These are phyloP conservation scores for Crossocerus cetratus DNA, from an alignment of 2,888 invertebrate genomes.

Conservation along the genomic window DNA sequence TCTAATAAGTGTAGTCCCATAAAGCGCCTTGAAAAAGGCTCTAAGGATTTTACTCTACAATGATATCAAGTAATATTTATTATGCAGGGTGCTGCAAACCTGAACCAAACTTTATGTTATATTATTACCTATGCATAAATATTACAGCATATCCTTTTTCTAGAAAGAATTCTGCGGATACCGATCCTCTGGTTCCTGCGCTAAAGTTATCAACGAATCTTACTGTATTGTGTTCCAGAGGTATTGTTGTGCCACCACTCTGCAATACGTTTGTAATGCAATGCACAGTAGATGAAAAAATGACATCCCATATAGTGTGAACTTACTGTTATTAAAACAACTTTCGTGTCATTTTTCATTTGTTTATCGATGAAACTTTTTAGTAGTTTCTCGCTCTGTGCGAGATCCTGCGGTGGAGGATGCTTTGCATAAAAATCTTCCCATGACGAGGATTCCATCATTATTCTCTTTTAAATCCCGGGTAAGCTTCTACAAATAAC, in stretches of 20 bases:
- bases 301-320: not conserved
- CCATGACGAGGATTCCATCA: constrained; percentile 82
- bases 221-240: constrained; percentile 97
- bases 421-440: constrained; percentile 91
- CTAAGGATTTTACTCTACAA: constrained; percentile 87
- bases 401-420: constrained; percentile 87
- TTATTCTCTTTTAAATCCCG: not conserved
- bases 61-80: constrained; percentile 8
- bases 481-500: not conserved
- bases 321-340: constrained; percentile 87
- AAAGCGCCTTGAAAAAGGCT: constrained; percentile 95
- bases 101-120: not conserved
- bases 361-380: constrained; percentile 87
- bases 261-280: constrained; percentile 15
- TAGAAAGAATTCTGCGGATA: constrained; percentile 97
- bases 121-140: constrained; percentile 86
- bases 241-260: constrained; percentile 98
- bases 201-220: constrained; percentile 99
- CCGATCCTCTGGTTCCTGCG: constrained; percentile 95
- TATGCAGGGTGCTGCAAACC: not conserved
- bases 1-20: constrained; percentile 87
- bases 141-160: constrained; percentile 93
- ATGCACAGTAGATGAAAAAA: not conserved
- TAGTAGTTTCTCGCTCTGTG: constrained; percentile 84
- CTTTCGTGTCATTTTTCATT: constrained; percentile 82